phyloP scores from a whole-genome alignment of 2,797 vertebrate genomes.

The Pagetopsis macropterus region DNA sequence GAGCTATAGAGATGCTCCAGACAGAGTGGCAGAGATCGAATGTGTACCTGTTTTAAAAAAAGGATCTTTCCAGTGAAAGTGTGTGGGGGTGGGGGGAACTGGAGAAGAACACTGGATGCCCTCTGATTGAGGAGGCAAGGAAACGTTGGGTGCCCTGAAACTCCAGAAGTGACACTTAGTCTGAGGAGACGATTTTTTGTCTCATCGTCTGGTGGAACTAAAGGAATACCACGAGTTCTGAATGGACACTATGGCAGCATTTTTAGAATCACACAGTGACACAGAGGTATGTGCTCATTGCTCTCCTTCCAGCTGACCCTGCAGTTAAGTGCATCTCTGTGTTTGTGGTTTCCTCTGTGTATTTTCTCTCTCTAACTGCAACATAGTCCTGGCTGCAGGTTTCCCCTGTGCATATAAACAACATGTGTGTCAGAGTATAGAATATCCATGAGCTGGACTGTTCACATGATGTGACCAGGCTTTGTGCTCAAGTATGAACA shows the following conservation, averaged over 20 bases:
- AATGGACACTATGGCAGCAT: constrained; percentile 62
- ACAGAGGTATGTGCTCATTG: constrained; percentile 68
- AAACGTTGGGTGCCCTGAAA: constrained; percentile 37
- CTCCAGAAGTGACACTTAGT: neutral
- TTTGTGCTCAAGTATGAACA: constrained; percentile 13
- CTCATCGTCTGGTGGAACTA: constrained; percentile 23
- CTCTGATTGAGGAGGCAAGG: constrained; percentile 42
- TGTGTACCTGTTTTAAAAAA: constrained; percentile 56
- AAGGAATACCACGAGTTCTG: constrained; percentile 31
- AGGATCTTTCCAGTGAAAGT: constrained; percentile 17
- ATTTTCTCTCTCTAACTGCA: constrained; percentile 6
- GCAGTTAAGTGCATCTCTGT: constrained; percentile 14
- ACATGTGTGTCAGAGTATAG: constrained; percentile 7
- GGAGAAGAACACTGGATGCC: constrained; percentile 30
- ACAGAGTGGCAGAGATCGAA: constrained; percentile 34
- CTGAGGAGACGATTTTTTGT: constrained; percentile 2
- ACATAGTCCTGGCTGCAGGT: constrained; percentile 16
- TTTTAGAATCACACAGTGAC: constrained; percentile 59
- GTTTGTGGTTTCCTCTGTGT: constrained; percentile 19
- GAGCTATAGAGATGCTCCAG: constrained; percentile 43
- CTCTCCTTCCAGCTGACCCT: constrained; percentile 30
- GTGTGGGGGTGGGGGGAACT: neutral
- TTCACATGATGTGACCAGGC: constrained; percentile 40
- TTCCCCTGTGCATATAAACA: constrained; percentile 13
- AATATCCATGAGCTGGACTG: neutral